Evolutionary conservation across 2,797 vertebrate genomes (phyloP), one percentile per base, ranked within the genome.

Genomic region (Dallia pectoralis): DNA sequence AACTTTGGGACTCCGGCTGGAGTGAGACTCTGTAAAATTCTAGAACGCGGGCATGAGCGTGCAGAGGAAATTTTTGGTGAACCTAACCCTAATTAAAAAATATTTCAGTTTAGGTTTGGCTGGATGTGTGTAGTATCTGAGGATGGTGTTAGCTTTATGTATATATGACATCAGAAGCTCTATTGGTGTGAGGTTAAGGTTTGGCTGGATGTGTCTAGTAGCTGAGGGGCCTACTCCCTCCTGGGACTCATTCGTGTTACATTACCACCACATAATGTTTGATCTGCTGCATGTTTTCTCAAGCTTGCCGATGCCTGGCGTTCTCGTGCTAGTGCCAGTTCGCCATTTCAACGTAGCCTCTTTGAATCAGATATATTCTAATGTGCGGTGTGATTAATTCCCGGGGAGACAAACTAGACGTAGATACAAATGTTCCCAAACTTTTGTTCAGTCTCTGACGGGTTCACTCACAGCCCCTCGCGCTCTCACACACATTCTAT

Each of bases 221-320:
- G 62, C 71, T 69, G 29, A 65, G 67, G 72, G 72, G 70, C 78
- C 53, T 78, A 48, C 76, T 85, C 82, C 83, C 86, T 71, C 63
- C 53, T 56, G 83, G 82, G 82, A 74, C 36, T 84, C 73, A 82
- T 88, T 86, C 36, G 48, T 78, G 82, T 71, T 70, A 49, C 29
- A 81, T 85, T 80, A 82, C 29, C 40, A 5, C 74, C 62, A 78
- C 1, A 76, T 19, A 67, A 73, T 81, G 64, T 76, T 79, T 64
- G 74, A 76, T 72, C 69, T 69, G 53, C 69, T 56, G 30, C 74
- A 71, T 76, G 73, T 82, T 70, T 19, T 74, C 85, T 83, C 77
- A 82, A 78, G 51, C 81, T 80, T 76, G 56, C 56, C 74, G 59
- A 72, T 72, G 69, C 78, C 77, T 69, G 64, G 75, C 9, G 44